Percentiles rank a stretch among this genome's conserved stretches.
These are phyloP conservation scores for Amiota communis DNA, from an alignment of 2,888 invertebrate genomes.

Conservation along the genomic window DNA sequence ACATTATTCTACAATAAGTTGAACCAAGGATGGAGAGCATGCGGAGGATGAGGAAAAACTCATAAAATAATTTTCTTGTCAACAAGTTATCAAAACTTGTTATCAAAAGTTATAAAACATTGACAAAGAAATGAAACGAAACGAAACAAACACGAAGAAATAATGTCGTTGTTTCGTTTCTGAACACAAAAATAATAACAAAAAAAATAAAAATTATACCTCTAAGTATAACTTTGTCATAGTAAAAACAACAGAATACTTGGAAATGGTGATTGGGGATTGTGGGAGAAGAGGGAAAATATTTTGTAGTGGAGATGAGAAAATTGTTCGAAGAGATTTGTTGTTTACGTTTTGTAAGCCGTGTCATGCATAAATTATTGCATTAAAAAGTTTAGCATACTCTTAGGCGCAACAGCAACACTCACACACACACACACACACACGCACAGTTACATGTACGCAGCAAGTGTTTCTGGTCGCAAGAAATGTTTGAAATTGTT, in stretches of 20 bases:
- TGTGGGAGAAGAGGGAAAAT: too few species aligned
- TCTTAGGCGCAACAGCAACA: constrained; percentile 44
- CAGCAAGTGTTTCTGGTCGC: neutral
- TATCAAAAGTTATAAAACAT: constrained; percentile 5
- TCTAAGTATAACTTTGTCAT: neutral
- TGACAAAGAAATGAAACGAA: too few species aligned
- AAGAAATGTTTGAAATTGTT: neutral
- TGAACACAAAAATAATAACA: too few species aligned
- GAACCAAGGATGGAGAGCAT: too few species aligned
- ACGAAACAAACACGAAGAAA: neutral
- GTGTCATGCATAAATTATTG: constrained; percentile 66
- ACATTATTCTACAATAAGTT: too few species aligned
- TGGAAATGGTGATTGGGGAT: too few species aligned
- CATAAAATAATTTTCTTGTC: constrained; percentile 30
- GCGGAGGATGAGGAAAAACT: neutral
- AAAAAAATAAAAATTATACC: constrained; percentile 9
- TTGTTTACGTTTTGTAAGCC: constrained; percentile 57
- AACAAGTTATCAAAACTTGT: constrained; percentile 30
- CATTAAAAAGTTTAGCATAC: constrained; percentile 47
- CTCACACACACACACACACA: constrained; percentile 24
- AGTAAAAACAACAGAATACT: neutral
- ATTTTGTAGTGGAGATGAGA: neutral
- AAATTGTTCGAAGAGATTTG: constrained; percentile 35
- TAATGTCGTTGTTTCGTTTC: neutral
- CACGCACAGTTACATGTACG: neutral